Base-by-base conservation (phyloP, 2,797 vertebrate genomes). In the Sciaenops ocellatus region DNA sequence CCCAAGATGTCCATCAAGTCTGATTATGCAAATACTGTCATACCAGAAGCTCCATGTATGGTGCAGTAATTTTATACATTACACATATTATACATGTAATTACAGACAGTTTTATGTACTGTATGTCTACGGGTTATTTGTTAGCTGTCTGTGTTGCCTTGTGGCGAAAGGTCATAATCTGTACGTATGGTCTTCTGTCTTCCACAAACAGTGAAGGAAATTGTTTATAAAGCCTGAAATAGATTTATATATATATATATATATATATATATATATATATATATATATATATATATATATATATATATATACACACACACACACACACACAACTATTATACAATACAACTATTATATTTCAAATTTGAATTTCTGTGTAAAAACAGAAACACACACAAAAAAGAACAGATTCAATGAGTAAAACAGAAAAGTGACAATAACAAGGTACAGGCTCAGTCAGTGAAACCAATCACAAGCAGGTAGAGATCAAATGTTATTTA, bases 71-170 rank as follows among this genome's bases (percentile, higher is more conserved):
- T 59, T 26, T 68, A 63, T 28, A 48, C 16, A 63, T 15, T 46
- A 8, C 24, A 50, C 2, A 51, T 41, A 71, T 28, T 26, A 8
- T 54, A 50, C 7, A 16, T 26, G 28, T 59, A 16, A 28, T 47
- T 59, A 34, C 47, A 54, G 15, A 30, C n/a, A 46, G 15, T 47
- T 48, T 60, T 15, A 54, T 18, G 13, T 9, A 46, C 61, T 18
- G 9, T 6, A 46, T 67, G 41, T n/a, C 44, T 11, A 66, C 50
- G 28, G 47, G 10, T 65, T 63, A 47, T 73, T 30, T 55, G 38
- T 55, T 44, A 57, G 34, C 26, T 57, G 34, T 57, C 13, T 34
- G 22, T 47, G 11, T 54, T 42, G 59, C 48, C 50, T 50, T 47
- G 15, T 50, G 44, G 22, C 42, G 56, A 12, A 38, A 20, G 15